Base-by-base conservation (phyloP, 2,888 invertebrate species). In the Campoplex nolae region DNA sequence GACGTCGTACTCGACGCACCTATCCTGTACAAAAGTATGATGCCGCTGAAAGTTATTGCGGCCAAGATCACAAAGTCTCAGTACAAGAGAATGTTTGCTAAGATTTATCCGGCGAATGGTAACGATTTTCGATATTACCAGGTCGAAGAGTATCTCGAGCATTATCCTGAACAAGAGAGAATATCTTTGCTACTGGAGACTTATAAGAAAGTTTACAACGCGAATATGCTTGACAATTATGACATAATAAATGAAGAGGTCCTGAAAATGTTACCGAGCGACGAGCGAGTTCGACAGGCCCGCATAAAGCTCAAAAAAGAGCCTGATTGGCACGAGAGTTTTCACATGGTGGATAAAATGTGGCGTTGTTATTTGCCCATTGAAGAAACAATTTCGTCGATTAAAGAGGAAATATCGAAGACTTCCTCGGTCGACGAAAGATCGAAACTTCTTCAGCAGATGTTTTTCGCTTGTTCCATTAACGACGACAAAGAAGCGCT, bases 401-500 rank as follows among this genome's bases (percentile, higher is more conserved):
- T 94, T 3, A 93, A 90, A 54, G 11, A 65, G 0, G 86, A 92
- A 45, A 92, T 94, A 8, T 3, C 70, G 0, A 90, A 79, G 38
- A 75, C 87, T 4, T 85, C 91, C 1, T 68, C 86, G 3, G 35
- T 77, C 3, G 54, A 85, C 0, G 67, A 73, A 0, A 90, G 94
- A 35, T 28, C 83, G 1, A 13, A 28, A 0, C 65, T 93, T 2
- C 73, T 93, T 0, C 35, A 79, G 0, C 88, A 90, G 9, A 90
- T 95, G 90, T 88, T 95, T 3, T 90, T 85, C 35, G 89, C 89
- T 16, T 95, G 94, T 62, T 90, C 89, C 35, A 86, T 94, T 13
- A 94, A 95, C 70, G 75, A 92, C 11, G 92, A 94, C 75, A 65
- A 91, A 0, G 75, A 89, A 0, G 89, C 91, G 16, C 85, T 94